Evolutionary conservation across 2,113 vertebrate genomes (phyloP).

Genomic region (Phoenicopterus ruber): DNA sequence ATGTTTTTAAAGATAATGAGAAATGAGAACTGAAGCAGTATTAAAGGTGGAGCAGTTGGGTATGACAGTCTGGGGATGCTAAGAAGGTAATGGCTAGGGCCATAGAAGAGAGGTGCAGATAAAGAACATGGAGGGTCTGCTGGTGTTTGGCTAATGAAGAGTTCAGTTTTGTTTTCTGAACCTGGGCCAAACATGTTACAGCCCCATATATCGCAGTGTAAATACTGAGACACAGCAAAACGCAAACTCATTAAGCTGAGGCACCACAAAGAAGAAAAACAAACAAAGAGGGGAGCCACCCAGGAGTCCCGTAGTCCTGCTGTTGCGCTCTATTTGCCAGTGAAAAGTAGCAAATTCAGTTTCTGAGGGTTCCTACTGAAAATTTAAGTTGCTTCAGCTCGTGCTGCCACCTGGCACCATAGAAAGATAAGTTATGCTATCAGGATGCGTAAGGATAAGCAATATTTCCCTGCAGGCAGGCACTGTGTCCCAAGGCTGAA

Average conservation of each 20-base stretch:
- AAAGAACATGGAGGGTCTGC: not conserved
- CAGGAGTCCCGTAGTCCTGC: not conserved
- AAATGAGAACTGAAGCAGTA: not conserved
- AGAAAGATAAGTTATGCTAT: not conserved
- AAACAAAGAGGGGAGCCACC: not conserved
- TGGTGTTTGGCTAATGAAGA: not conserved
- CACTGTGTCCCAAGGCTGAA: not conserved
- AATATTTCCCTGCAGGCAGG: not conserved
- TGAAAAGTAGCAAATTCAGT: not conserved
- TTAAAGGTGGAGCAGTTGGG: not conserved
- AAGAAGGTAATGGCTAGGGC: not conserved
- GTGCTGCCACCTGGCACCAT: not conserved
- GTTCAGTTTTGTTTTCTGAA: not conserved
- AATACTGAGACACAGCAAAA: not conserved
- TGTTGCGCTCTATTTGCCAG: not conserved
- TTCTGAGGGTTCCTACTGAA: not conserved
- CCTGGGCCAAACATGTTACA: not conserved
- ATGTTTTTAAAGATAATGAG: not conserved
- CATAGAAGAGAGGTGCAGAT: not conserved
- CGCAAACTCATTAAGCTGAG: not conserved
- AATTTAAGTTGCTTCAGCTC: not conserved
- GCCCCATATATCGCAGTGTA: not conserved
- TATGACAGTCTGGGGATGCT: not conserved
- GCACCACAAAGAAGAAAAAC: not conserved
- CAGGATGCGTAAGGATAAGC: not conserved